These are phyloP conservation scores for Osedax fenrisi DNA, from an alignment of 2,888 invertebrate species.

Conservation along the genomic window DNA sequence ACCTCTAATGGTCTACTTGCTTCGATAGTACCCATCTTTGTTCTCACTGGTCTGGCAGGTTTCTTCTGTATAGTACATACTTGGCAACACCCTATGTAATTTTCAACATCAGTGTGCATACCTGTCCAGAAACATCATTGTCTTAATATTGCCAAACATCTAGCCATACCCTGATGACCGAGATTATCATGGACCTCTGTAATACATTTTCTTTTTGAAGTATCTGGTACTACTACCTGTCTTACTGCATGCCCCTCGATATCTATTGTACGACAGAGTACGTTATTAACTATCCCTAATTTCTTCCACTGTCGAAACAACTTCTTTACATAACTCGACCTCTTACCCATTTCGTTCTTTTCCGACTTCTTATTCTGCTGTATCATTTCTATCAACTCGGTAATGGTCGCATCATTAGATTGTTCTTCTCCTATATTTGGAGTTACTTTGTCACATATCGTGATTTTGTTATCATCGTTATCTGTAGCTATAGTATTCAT, in stretches of 20 bases:
- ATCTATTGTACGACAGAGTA: too few species aligned
- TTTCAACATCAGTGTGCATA: background rate
- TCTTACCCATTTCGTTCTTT: too few species aligned
- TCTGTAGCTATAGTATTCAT: background rate
- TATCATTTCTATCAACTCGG: too few species aligned
- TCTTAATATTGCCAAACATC: background rate
- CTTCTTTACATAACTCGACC: too few species aligned
- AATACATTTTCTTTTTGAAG: too few species aligned
- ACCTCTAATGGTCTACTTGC: too few species aligned
- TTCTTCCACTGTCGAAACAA: too few species aligned
- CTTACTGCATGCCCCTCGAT: too few species aligned
- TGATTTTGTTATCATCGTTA: background rate
- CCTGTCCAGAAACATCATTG: background rate
- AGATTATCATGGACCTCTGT: background rate
- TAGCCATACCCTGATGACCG: background rate
- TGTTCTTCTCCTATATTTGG: background rate
- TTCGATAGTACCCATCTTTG: too few species aligned
- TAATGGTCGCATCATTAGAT: background rate
- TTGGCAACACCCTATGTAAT: background rate
- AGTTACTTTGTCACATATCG: background rate
- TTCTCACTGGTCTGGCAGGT: background rate
- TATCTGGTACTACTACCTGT: too few species aligned
- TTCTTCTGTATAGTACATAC: background rate
- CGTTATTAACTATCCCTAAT: too few species aligned
- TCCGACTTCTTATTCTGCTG: too few species aligned